Evolutionary conservation across 1,140 invertebrate species (phyloP), one percentile per base, ranked within the genome.

Genomic region (Andrena cerasifolii): DNA sequence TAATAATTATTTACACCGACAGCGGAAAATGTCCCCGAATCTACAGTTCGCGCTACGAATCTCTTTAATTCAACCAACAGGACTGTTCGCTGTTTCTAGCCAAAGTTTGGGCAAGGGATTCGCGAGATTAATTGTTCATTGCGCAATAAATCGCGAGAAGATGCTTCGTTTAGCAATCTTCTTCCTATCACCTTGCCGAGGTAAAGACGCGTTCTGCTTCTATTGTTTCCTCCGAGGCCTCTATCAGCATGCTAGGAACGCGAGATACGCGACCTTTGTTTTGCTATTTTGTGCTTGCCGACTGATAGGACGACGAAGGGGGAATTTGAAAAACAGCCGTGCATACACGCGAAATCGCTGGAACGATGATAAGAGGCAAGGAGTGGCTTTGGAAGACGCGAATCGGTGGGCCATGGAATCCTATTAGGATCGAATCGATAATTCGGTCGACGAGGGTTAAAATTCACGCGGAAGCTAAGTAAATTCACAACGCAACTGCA

Each of bases 131-230:
- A 43, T 74, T 16, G 21, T 12, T 33, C 1, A 36, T 56, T 66
- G 54, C 72, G 54, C 47, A 68, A 67, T 56, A 45, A 28, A 31
- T 36, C 43, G 24, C 6, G n/a, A n/a, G 40, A 45, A 47, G 24
- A 21, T 6, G 70, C 18, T 43, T 53, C 31, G 45, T 59, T 12
- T 24, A 10, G 28, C 7, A 7, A n/a, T n/a, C n/a, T n/a, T n/a
- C 31, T 0, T 5, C 1, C 21, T 51, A 40, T 58, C 53, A 7
- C 6, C 5, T 6, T 21, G 3, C 8, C 14, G 5, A 36, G 14
- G 18, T 4, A 43, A 59, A 36, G 53, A 71, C n/a, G 12, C 67
- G 12, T 62, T 16, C 33, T 4, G 2, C 7, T 24, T 43, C 53
- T 53, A 71, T 62, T 21, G 43, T 40, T 61, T 36, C 56, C n/a